Evolutionary conservation across 2,888 invertebrate species (phyloP), one percentile per base, ranked within the genome.

Genomic region (Sarcophaga rosellei): DNA sequence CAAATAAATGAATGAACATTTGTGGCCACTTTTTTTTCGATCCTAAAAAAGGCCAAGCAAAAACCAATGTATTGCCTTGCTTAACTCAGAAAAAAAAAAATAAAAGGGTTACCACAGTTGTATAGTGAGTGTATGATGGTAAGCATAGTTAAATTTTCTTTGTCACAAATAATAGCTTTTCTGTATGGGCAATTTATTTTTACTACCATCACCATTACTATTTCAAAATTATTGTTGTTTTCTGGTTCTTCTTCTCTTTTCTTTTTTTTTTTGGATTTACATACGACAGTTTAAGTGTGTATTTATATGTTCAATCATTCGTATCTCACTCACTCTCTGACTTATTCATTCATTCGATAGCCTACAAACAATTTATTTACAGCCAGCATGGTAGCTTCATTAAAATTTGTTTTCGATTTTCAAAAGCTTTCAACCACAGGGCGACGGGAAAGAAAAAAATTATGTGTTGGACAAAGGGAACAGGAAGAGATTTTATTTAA

Each of bases 101-200:
- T 8, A 8, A 8, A 47, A 5, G 20, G 44, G n/a, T 15, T 3
- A 69, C 72, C 47, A 78, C 20, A n/a, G 17, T 53, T 53, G 53
- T 53, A 5, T 53, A 3, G n/a, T 45, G 1, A 35, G 0, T 35
- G 35, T 35, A 35, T 35, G 6, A n/a, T 61, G 70, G 59, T 80
- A 80, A 63, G 86, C 69, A 73, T 77, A 84, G 83, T 77, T 84
- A 69, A 23, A 57, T 81, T 80, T 83, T 47, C 77, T 86, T 86
- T 84, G 84, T 86, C 84, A 69, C 80, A 86, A 74, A 81, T 83
- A 84, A 84, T 84, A 84, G 83, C 81, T 83, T 82, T 76, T 35
- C 35, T 76, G 80, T 79, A 85, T 80, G 44, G 76, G 77, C 82
- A 82, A 82, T 85, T 85, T 82, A 75, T 45, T 84, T 86, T 81